Base-by-base conservation (phyloP, 2,113 vertebrate genomes). In the Poecilia latipinna region DNA sequence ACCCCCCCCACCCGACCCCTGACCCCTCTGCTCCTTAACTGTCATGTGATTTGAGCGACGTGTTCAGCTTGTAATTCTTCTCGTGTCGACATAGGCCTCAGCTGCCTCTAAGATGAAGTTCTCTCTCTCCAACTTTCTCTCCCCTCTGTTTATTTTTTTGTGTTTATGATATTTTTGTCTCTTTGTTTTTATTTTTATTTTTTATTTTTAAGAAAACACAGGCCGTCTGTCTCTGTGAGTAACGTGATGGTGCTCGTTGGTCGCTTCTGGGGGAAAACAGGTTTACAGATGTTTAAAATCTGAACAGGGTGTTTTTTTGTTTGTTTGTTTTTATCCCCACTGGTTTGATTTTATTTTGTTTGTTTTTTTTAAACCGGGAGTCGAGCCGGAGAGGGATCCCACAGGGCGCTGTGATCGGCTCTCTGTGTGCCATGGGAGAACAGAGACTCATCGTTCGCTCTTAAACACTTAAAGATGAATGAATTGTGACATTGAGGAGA, bases 1-100 rank as follows among this genome's bases (percentile, higher is more conserved):
- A 17, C 61, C 29, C 0, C 61, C 19, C 29, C 65, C 70, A 62
- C 70, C 68, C 61, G 77, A 8, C 13, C 70, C 60, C 61, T 33
- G 17, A 0, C 60, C 62, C 82, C 72, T 54, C 80, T 61, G 84
- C 88, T 93, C 94, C 87, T 86, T 93, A 91, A 92, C 93, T 90
- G 94, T 95, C 93, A 90, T 94, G 95, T 95, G 94, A 94, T 94
- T 94, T 94, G 90, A 92, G 93, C 93, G 48, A 94, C 90, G 91
- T 93, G 87, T 94, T 94, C 86, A 89, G 93, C 91, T 94, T 94
- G 92, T 95, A 91, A 93, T 94, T 94, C 89, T 94, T 93, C 92
- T 94, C 92, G 89, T 95, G 93, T 94, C 92, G 91, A 93, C 93
- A 91, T 93, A 93, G 94, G 95, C 94, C 94, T 94, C 94, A 90